These are phyloP conservation scores for Podargus strigoides DNA, from an alignment of 2,797 vertebrate genomes.

Conservation along the genomic window DNA sequence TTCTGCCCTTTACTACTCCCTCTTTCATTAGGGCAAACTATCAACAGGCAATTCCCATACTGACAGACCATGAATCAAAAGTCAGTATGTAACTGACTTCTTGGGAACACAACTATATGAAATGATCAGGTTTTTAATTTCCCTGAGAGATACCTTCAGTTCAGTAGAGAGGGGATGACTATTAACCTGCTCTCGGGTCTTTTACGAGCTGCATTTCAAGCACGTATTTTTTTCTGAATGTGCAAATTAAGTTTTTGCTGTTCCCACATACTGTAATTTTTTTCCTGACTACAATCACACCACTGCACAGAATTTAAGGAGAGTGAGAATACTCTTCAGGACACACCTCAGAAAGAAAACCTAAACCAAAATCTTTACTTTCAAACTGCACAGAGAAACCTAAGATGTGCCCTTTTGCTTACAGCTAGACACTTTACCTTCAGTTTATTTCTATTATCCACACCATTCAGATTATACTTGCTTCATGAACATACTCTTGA, in stretches of 20 bases:
- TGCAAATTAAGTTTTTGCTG: background rate
- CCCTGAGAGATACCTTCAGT: background rate
- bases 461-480: conserved; percentile 1
- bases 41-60: background rate
- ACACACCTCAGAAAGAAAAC: background rate
- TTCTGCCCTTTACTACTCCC: background rate
- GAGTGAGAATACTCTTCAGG: background rate
- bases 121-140: background rate
- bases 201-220: background rate
- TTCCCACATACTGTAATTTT: background rate
- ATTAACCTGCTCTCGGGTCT: background rate
- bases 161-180: background rate
- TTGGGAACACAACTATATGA: background rate
- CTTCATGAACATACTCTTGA: background rate
- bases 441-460: conserved; percentile 5
- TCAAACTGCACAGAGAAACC: background rate
- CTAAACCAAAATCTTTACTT: background rate
- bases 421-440: background rate
- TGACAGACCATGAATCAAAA: background rate
- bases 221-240: background rate
- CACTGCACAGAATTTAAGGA: background rate
- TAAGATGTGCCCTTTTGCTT: background rate
- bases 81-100: background rate
- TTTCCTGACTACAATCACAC: background rate
- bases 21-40: background rate